Conservation (phyloP, 2,113 vertebrate genomes). For the Lampris megalopsis region DNA sequence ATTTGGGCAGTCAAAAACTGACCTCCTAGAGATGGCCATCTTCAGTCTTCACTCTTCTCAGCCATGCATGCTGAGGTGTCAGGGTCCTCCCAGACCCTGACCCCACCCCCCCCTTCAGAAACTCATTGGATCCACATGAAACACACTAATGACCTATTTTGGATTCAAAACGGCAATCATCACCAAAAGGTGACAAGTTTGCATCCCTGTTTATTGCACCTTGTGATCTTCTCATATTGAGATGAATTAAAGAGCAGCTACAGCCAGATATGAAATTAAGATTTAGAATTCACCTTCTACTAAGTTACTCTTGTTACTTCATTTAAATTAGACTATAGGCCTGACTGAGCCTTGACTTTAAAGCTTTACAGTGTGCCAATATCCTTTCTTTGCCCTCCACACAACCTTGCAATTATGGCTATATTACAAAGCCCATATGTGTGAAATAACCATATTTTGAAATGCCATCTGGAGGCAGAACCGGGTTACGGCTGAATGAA, state of each 20-base stretch:
- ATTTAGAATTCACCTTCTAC: conserved; percentile 76
- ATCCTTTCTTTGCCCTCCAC: conserved; percentile 71
- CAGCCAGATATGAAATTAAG: conserved; percentile 76
- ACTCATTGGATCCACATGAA: too few relatives aligned
- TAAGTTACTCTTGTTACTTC: conserved; percentile 68
- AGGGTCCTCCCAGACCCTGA: too few relatives aligned
- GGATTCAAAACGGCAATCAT: too few relatives aligned
- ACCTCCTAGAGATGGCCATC: too few relatives aligned
- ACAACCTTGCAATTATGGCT: conserved; percentile 54
- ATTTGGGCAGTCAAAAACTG: too few relatives aligned
- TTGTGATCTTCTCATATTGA: conserved; percentile 67
- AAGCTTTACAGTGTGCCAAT: conserved; percentile 51
- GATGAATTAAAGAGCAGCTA: conserved; percentile 76
- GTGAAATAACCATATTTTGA: conserved; percentile 33
- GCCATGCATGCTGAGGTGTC: too few relatives aligned
- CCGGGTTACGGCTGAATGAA: conserved; percentile 8
- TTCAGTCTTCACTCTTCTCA: too few relatives aligned
- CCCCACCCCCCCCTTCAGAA: too few relatives aligned
- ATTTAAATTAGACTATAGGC: conserved; percentile 70
- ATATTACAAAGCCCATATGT: conserved; percentile 40
- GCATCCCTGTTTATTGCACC: conserved; percentile 17
- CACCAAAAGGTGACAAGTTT: too few relatives aligned
- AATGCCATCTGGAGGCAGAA: neutral
- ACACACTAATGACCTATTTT: too few relatives aligned
- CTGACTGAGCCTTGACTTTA: conserved; percentile 51